Conservation (phyloP, 1,140 invertebrate species). For the Saxidomus purpurata region DNA sequence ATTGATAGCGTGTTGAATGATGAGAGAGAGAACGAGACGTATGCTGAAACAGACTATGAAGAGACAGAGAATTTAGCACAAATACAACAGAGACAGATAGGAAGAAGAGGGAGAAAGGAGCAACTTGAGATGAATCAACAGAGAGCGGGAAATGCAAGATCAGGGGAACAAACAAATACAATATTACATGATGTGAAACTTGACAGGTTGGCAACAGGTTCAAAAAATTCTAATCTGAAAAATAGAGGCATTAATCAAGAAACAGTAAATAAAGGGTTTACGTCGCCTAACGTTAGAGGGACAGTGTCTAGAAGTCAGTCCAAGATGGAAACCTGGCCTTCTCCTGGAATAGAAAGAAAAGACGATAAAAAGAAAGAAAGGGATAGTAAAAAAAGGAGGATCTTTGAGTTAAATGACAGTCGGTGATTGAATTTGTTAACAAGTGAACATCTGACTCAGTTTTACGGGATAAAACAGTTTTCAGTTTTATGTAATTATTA, state of each 20-base stretch:
- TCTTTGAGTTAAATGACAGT: neutral
- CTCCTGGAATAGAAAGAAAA: neutral
- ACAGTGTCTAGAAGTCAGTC: neutral
- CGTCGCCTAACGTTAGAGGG: neutral
- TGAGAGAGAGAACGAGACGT: neutral
- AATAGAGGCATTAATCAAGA: neutral
- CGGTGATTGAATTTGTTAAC: neutral
- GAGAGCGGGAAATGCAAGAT: neutral
- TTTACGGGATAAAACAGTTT: too few species aligned
- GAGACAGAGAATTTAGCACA: neutral
- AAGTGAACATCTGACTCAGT: too few species aligned
- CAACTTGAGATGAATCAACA: neutral
- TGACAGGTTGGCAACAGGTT: neutral
- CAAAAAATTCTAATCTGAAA: neutral
- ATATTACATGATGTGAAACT: too few species aligned
- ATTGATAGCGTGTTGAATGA: neutral
- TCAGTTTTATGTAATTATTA: too few species aligned
- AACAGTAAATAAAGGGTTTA: neutral
- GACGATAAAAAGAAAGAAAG: too few species aligned
- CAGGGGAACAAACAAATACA: neutral
- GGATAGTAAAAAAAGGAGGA: neutral
- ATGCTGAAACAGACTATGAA: neutral
- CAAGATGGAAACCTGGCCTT: neutral
- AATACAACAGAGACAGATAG: neutral
- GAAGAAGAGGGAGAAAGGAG: neutral